Base-by-base conservation (phyloP, 2,888 invertebrate genomes). In the Bombylius major region DNA sequence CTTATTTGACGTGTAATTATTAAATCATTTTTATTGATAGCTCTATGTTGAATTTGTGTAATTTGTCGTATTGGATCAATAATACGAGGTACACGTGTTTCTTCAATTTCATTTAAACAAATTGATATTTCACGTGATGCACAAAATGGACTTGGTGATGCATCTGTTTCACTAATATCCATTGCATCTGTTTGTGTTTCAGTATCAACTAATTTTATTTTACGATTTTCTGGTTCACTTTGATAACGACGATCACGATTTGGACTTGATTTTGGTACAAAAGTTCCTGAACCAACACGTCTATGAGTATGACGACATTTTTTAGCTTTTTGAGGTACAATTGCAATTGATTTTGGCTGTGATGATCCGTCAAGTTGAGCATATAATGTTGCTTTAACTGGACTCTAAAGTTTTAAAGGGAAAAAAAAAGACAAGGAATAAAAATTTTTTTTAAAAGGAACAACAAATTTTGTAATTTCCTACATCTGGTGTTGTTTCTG, bases 131-230 rank as follows among this genome's bases (percentile, higher is more conserved):
- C 68, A 44, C 70, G 69, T 12, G 71, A 67, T 13, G 73, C 68
- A 52, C 66, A 67, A 50, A 70, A 70, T 5, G 72, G 73, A 61
- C 75, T 76, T 1, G 80, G 78, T 65, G 78, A 80, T 33, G 77
- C 69, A 67, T 82, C 81, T n/a, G 77, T 78, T 65, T 81, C 81
- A 63, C 80, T 80, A 47, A 82, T 75, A 62, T 82, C 80, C 77
- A 80, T 79, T 53, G 76, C 76, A 64, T 84, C 83, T 5, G 84
- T 84, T 71, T 84, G 84, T 1, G 84, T 84, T 66, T 82, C 82
- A 55, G 77, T 79, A 65, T 83, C 82, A 6, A 82, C 78, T 32
- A 80, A 69, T 61, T 76, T 73, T 9, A 71, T 66, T 61, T 71
- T 72, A 11, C 75, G 69, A 57, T 71, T 72, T 61, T 75, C 74